phyloP scores from a whole-genome alignment of 2,888 invertebrate species.

The Tipula unca region DNA sequence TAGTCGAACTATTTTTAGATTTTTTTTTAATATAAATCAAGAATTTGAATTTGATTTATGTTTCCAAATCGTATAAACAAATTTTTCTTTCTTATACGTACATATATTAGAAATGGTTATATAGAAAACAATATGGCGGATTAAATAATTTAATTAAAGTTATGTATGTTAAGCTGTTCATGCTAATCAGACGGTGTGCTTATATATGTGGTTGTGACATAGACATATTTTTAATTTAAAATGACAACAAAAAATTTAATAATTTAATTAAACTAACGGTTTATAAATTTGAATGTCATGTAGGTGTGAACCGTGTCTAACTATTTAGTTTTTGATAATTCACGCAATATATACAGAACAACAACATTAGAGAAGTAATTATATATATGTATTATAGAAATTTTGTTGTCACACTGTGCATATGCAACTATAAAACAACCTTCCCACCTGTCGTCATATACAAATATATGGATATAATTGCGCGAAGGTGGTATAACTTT shows the following conservation, averaged over 20 bases:
- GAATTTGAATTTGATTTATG: neutral
- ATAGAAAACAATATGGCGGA: neutral
- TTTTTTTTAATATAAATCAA: neutral
- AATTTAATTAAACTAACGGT: neutral
- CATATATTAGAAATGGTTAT: neutral
- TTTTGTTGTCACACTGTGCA: neutral
- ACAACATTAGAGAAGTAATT: neutral
- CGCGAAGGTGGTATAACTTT: neutral
- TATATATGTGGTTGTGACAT: neutral
- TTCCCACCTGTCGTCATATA: neutral
- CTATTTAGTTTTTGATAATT: neutral
- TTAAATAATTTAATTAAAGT: neutral
- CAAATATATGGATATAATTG: neutral
- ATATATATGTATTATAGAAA: neutral
- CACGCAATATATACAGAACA: neutral
- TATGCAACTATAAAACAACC: neutral
- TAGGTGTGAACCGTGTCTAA: neutral
- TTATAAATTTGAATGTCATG: neutral
- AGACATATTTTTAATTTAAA: neutral
- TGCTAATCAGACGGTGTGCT: neutral
- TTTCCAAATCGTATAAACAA: neutral
- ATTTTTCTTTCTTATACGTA: neutral
- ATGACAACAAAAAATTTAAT: neutral
- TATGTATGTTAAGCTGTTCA: neutral
- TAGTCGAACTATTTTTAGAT: neutral